Evolutionary conservation across 2,888 invertebrate genomes (phyloP).

Genomic region (Eupithecia dodoneata): DNA sequence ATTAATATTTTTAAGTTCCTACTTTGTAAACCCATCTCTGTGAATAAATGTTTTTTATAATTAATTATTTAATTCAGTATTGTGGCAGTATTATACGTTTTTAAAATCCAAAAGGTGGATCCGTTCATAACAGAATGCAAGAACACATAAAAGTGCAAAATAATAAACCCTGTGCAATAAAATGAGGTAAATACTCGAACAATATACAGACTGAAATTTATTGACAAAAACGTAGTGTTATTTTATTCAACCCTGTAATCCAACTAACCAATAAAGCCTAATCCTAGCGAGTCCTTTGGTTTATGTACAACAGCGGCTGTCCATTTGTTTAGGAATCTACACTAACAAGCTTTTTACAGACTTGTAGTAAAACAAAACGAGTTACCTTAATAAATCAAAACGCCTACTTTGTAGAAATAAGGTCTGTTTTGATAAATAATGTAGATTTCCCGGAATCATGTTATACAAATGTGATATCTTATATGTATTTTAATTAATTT

Average conservation of each 20-base stretch:
- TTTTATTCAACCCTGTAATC: slow-evolving; percentile 10
- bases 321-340: slow-evolving; percentile 23
- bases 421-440: slow-evolving; percentile 8
- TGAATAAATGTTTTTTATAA: too few species aligned
- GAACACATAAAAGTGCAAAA: not conserved
- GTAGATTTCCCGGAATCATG: slow-evolving; percentile 3
- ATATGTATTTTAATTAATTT: not conserved
- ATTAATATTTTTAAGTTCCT: too few species aligned
- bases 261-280: slow-evolving; percentile 24
- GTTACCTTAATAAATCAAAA: slow-evolving; percentile 30
- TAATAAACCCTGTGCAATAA: not conserved
- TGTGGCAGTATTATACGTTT: not conserved
- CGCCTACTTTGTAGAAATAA: slow-evolving; percentile 14
- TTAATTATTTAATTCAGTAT: not conserved
- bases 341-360: slow-evolving; percentile 33
- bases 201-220: not conserved
- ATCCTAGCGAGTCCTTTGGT: slow-evolving; percentile 22
- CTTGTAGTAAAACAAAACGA: slow-evolving; percentile 28
- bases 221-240: slow-evolving; percentile 3
- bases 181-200: not conserved
- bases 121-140: not conserved
- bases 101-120: not conserved
- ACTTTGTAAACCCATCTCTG: too few species aligned
- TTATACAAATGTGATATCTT: not conserved
- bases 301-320: slow-evolving; percentile 19